phyloP scores from a whole-genome alignment of 2,113 vertebrate genomes.

The Entomyzon cyanotis region DNA sequence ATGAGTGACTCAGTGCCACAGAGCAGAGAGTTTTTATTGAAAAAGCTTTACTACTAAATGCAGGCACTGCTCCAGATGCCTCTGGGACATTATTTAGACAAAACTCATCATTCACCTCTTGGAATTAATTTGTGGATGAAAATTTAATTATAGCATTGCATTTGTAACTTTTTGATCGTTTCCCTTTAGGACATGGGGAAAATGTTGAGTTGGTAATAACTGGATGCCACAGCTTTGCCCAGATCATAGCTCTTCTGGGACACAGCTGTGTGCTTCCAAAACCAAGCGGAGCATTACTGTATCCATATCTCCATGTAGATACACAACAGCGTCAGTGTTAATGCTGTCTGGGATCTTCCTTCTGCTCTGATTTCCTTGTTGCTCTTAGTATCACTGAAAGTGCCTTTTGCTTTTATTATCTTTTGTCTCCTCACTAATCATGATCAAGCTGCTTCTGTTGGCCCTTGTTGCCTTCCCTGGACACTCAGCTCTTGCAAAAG shows the following conservation, averaged over 20 bases:
- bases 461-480: background rate
- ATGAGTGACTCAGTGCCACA: background rate
- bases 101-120: background rate
- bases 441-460: background rate
- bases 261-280: background rate
- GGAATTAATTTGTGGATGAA: slow-evolving; percentile 22
- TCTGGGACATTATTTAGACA: background rate
- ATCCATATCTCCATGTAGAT: background rate
- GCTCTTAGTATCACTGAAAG: background rate
- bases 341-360: background rate
- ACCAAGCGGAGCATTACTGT: background rate
- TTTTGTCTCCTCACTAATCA: background rate
- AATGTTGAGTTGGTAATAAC: background rate
- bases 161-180: slow-evolving; percentile 7
- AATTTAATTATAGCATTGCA: background rate
- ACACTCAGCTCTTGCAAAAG: background rate
- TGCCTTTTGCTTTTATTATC: background rate
- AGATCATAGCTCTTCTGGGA: background rate
- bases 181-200: background rate
- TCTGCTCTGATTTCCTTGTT: background rate
- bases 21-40: background rate
- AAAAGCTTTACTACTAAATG: background rate
- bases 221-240: background rate
- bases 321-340: background rate
- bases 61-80: background rate